Conservation (phyloP, 2,797 vertebrate genomes). For the Labroides dimidiatus region DNA sequence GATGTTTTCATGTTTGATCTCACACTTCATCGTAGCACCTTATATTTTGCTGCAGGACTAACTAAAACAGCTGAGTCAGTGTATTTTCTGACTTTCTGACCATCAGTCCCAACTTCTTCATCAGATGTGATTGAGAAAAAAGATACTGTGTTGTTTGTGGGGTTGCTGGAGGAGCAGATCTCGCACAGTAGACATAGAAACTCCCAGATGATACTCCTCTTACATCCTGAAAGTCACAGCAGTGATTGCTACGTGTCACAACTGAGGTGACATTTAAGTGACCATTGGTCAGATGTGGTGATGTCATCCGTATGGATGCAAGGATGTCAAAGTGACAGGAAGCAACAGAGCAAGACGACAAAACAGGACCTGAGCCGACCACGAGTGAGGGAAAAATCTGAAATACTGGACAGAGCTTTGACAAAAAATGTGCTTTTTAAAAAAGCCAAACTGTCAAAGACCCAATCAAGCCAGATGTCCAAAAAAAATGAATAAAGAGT, state of each 20-base stretch:
- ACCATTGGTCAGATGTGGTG: not conserved
- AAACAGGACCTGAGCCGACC: not conserved
- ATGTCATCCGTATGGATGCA: not conserved
- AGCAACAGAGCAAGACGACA: not conserved
- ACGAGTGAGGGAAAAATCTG: not conserved
- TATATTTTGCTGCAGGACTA: not conserved
- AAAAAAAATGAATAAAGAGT: not conserved
- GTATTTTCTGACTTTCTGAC: not conserved
- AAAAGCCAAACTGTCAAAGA: not conserved
- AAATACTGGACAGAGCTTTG: not conserved
- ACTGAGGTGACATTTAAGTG: not conserved
- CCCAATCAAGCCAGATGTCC: not conserved
- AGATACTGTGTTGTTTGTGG: not conserved
- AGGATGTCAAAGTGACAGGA: not conserved
- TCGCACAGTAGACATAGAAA: conserved; percentile 11
- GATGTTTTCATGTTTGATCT: too few relatives aligned
- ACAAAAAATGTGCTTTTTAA: not conserved
- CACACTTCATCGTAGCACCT: too few relatives aligned
- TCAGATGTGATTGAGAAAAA: too few relatives aligned
- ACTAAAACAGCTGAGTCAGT: not conserved
- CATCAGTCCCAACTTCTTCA: too few relatives aligned
- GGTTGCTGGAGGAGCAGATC: conserved; percentile 1
- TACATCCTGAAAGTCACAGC: conserved; percentile 11
- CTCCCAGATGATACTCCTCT: not conserved
- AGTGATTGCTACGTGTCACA: not conserved